Conservation (phyloP, 2,797 vertebrate genomes). For the Gallinago nigripennis region DNA sequence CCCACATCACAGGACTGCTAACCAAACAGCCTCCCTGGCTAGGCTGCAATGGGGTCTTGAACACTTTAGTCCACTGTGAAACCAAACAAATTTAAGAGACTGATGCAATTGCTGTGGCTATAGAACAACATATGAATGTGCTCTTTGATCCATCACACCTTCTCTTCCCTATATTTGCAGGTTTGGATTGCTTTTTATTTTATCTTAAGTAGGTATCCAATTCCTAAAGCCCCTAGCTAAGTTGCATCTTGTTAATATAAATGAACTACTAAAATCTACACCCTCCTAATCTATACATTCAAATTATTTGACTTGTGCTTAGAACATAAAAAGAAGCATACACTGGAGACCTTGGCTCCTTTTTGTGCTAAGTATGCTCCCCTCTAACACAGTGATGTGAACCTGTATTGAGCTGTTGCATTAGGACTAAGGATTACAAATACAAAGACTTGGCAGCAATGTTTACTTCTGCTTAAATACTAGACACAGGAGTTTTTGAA, state of each 20-base stretch:
- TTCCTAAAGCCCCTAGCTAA: background rate
- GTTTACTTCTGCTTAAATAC: background rate
- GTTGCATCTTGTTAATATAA: background rate
- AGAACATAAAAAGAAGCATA: background rate
- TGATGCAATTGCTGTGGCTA: background rate
- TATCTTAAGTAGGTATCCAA: background rate
- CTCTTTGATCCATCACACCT: rapidly evolving
- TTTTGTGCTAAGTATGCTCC: background rate
- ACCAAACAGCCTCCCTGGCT: background rate
- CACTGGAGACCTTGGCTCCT: background rate
- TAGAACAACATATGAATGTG: background rate
- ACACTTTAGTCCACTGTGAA: background rate
- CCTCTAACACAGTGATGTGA: background rate
- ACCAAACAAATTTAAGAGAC: background rate
- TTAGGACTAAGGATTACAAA: background rate
- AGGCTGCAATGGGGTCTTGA: background rate
- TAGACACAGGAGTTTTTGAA: background rate
- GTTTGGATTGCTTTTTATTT: background rate
- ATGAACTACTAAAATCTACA: background rate
- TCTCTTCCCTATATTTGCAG: background rate
- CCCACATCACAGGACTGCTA: background rate
- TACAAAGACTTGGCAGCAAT: background rate
- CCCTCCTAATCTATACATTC: background rate
- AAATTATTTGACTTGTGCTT: background rate
- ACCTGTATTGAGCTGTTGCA: background rate